Evolutionary conservation across 2,888 invertebrate species (phyloP).

Genomic region (Patella ulyssiponensis): DNA sequence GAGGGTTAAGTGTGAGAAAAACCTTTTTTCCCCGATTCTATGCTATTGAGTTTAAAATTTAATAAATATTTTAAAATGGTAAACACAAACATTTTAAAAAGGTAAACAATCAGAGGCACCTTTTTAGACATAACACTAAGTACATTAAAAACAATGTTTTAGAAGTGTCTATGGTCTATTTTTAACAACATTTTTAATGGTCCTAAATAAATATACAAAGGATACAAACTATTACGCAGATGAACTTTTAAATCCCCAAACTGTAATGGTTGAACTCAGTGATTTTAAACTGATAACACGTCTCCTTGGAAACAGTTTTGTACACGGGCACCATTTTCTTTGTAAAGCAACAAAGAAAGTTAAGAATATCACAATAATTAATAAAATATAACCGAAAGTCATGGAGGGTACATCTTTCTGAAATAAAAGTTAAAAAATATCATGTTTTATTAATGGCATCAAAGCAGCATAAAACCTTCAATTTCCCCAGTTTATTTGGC

Average conservation of each 20-base stretch:
- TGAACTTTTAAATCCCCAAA: conserved; percentile 21
- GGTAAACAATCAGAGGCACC: too few species aligned
- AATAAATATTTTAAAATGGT: too few species aligned
- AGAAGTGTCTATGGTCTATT: too few species aligned
- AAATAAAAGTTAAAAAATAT: conserved; percentile 19
- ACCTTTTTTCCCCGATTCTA: too few species aligned
- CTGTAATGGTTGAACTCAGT: conserved; percentile 54
- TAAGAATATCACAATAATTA: conserved; percentile 42
- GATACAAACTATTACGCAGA: background rate
- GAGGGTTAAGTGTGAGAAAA: too few species aligned
- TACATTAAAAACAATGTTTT: background rate
- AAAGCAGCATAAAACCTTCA: too few species aligned
- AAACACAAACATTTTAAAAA: too few species aligned
- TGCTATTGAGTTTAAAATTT: too few species aligned
- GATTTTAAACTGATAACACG: conserved; percentile 56
- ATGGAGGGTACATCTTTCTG: conserved; percentile 51
- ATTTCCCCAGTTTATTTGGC: too few species aligned
- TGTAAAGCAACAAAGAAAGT: conserved; percentile 44
- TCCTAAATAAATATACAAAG: background rate
- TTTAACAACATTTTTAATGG: too few species aligned
- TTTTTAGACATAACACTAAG: too few species aligned
- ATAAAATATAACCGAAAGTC: conserved; percentile 46
- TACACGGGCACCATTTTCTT: conserved; percentile 46
- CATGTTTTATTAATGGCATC: too few species aligned
- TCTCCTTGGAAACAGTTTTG: conserved; percentile 48